phyloP scores from a whole-genome alignment of 2,797 vertebrate species.

The Sorex maritimensis region DNA sequence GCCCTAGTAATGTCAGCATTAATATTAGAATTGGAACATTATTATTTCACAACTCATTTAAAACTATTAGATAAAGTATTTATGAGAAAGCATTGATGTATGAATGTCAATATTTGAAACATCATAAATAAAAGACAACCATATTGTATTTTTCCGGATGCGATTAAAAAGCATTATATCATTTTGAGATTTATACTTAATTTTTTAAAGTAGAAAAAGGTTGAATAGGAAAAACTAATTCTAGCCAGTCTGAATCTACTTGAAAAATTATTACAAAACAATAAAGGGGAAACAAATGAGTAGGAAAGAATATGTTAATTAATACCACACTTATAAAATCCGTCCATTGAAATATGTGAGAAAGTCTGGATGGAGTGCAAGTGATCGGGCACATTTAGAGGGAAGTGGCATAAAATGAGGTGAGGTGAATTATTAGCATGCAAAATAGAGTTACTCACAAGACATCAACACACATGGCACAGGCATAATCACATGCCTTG shows the following conservation, averaged over 20 bases:
- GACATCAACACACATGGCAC: background rate
- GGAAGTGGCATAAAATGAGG: background rate
- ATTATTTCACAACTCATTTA: background rate
- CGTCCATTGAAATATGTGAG: background rate
- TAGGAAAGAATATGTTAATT: conserved; percentile 35
- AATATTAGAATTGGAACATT: conserved; percentile 37
- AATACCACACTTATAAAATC: background rate
- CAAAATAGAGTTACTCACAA: background rate
- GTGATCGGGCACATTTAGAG: background rate
- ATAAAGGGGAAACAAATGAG: too few relatives aligned
- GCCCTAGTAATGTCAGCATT: background rate
- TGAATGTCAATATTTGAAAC: background rate
- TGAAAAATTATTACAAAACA: conserved; percentile 18
- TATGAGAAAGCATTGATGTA: background rate
- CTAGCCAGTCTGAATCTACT: background rate
- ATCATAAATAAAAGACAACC: background rate
- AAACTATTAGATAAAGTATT: conserved; percentile 57
- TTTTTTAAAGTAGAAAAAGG: too few relatives aligned
- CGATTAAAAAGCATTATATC: too few relatives aligned
- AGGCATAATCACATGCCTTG: background rate
- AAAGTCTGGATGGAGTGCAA: background rate
- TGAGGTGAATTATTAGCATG: background rate
- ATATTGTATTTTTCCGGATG: too few relatives aligned
- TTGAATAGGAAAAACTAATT: too few relatives aligned
- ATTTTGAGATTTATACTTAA: too few relatives aligned